phyloP scores from a whole-genome alignment of 2,888 invertebrate species.

The Temnothorax rugatulus region DNA sequence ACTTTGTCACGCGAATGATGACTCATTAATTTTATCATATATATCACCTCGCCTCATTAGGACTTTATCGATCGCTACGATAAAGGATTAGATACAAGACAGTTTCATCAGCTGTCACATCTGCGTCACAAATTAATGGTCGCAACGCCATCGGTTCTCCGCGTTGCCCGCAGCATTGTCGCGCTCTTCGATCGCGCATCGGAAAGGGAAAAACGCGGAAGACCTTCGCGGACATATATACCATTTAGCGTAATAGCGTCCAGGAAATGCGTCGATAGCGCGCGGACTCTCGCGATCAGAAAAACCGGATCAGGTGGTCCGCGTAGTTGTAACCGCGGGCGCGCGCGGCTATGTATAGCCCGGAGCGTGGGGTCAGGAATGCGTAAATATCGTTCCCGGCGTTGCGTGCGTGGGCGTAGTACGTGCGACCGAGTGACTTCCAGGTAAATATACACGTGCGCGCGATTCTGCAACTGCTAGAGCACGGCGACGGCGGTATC shows the following conservation, averaged over 20 bases:
- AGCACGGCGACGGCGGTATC: background rate
- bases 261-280: constrained; percentile 55
- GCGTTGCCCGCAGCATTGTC: background rate
- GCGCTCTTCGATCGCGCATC: background rate
- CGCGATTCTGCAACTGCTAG: constrained; percentile 48
- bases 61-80: constrained; percentile 10
- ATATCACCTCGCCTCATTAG: background rate
- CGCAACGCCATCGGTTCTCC: background rate
- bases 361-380: constrained; percentile 83
- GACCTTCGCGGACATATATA: background rate
- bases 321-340: constrained; percentile 70
- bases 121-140: background rate
- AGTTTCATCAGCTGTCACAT: background rate
- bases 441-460: constrained; percentile 74
- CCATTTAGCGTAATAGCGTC: constrained; percentile 20
- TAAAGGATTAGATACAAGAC: background rate
- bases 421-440: constrained; percentile 72
- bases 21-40: constrained; percentile 23
- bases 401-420: constrained; percentile 77
- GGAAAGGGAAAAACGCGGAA: background rate
- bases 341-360: constrained; percentile 81
- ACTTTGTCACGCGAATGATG: background rate
- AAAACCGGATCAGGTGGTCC: constrained; percentile 79
- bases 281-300: constrained; percentile 58
- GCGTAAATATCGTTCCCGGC: constrained; percentile 83